Evolutionary conservation across 1,140 invertebrate species (phyloP).

Genomic region (Drosophila sucinea): DNA sequence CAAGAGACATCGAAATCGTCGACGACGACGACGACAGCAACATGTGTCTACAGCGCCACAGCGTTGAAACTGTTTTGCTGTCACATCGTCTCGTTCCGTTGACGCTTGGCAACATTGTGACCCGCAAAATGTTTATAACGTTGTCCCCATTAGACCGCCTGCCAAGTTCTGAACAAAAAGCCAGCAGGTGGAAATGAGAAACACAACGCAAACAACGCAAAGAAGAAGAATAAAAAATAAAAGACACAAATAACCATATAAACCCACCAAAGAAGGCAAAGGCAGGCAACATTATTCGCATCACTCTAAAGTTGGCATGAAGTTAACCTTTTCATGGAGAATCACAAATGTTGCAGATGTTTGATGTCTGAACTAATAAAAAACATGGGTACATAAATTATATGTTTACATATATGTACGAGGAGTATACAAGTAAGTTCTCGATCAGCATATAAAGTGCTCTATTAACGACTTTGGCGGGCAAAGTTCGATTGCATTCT

Average conservation of each 20-base stretch:
- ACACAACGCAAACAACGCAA: not conserved
- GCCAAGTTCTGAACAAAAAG: slow-evolving; percentile 17
- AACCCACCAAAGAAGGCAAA: slow-evolving; percentile 15
- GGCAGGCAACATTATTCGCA: slow-evolving; percentile 16
- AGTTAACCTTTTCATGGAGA: slow-evolving; percentile 13
- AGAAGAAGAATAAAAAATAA: not conserved
- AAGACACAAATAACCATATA: not conserved
- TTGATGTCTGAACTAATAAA: slow-evolving; percentile 11
- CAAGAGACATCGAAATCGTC: slow-evolving; percentile 14
- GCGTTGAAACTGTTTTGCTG: slow-evolving; percentile 42
- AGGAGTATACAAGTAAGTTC: not conserved
- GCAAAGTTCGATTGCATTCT: not conserved
- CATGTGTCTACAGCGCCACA: slow-evolving; percentile 49
- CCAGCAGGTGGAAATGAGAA: slow-evolving; percentile 26
- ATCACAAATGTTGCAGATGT: slow-evolving; percentile 10
- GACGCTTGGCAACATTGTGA: slow-evolving; percentile 52
- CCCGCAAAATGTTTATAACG: slow-evolving; percentile 45
- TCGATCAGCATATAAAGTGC: slow-evolving; percentile 4
- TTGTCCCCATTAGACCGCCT: slow-evolving; percentile 19
- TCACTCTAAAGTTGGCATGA: slow-evolving; percentile 10
- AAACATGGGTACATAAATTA: slow-evolving; percentile 4
- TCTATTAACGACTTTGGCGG: not conserved
- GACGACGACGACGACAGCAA: slow-evolving; percentile 38
- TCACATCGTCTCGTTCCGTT: slow-evolving; percentile 30
- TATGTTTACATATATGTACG: not conserved